A percentile compares a stretch with the other conserved stretches of the same genome.
phyloP scores from a whole-genome alignment of 2,888 invertebrate species.

The Drosophila histrio region DNA sequence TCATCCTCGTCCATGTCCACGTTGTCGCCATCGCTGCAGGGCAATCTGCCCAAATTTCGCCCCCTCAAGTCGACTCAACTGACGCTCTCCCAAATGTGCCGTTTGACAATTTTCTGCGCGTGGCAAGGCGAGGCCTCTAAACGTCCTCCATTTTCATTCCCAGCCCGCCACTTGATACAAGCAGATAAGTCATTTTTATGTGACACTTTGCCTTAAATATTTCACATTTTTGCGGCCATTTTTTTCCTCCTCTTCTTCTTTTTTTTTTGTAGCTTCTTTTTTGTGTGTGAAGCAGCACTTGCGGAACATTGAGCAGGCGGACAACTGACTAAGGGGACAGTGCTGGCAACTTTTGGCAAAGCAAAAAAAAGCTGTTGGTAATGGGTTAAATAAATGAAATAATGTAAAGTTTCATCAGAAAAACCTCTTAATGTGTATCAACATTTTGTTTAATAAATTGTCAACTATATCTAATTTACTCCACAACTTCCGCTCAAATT shows the following conservation, averaged over 20 bases:
- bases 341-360: too few species aligned
- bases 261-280: background rate
- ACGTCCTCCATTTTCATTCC: slow-evolving; percentile 50
- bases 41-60: slow-evolving; percentile 53
- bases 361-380: too few species aligned
- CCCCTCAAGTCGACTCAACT: slow-evolving; percentile 1
- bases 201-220: slow-evolving; percentile 82
- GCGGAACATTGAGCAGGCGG: slow-evolving; percentile 11
- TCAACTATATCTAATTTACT: too few species aligned
- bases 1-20: slow-evolving; percentile 18
- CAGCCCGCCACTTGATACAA: slow-evolving; percentile 77
- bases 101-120: slow-evolving; percentile 73
- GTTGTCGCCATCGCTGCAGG: slow-evolving; percentile 52
- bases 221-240: slow-evolving; percentile 79
- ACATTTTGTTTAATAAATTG: too few species aligned
- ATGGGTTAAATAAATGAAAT: too few species aligned
- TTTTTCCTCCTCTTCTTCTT: slow-evolving; percentile 8
- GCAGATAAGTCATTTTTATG: slow-evolving; percentile 84
- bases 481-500: too few species aligned
- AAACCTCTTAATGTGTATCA: too few species aligned
- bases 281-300: slow-evolving; percentile 18
- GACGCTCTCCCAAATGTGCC: slow-evolving; percentile 50
- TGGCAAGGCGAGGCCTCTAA: slow-evolving; percentile 56
- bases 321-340: slow-evolving; percentile 7
- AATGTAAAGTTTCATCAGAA: too few species aligned